Conservation (phyloP, 1,140 invertebrate species). For the Palaemon carinicauda region DNA sequence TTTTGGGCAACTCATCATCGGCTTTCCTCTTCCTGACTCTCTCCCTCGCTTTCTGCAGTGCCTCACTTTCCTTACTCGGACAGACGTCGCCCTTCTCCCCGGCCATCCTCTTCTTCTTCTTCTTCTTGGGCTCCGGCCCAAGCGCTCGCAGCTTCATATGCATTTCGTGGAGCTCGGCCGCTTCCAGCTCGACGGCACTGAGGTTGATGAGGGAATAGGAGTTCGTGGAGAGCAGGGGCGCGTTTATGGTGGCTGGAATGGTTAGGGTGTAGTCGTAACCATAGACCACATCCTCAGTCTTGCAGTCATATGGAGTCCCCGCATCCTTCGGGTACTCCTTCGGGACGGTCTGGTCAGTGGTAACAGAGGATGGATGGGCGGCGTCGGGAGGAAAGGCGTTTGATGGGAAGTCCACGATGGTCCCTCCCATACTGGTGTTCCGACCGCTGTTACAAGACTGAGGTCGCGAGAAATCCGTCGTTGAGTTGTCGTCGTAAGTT, state of each 20-base stretch:
- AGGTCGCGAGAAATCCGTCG: conserved; percentile 57
- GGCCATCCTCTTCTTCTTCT: neutral
- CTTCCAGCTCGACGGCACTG: conserved; percentile 57
- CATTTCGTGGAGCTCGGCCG: conserved; percentile 47
- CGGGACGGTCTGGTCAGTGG: conserved; percentile 31
- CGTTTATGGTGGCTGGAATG: conserved; percentile 37
- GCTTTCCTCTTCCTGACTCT: conserved; percentile 44
- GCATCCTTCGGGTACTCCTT: neutral
- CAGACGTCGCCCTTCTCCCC: neutral
- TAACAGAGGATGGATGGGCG: conserved; percentile 27
- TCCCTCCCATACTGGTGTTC: conserved; percentile 40
- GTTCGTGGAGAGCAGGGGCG: conserved; percentile 52
- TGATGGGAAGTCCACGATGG: conserved; percentile 22
- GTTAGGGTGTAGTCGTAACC: conserved; percentile 37
- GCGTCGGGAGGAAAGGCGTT: conserved; percentile 33
- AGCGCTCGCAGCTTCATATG: conserved; percentile 49
- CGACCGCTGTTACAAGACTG: conserved; percentile 57
- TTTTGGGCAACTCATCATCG: conserved; percentile 77
- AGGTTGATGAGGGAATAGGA: conserved; percentile 59
- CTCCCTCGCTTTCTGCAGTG: conserved; percentile 53
- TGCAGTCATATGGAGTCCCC: neutral
- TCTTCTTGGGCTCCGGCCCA: conserved; percentile 69
- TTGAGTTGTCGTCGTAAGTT: conserved; percentile 58
- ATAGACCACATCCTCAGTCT: conserved; percentile 34
- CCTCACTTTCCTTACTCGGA: conserved; percentile 34